Evolutionary conservation across 2,888 invertebrate species (phyloP), one percentile per base, ranked within the genome.

Genomic region (Hesperia comma): DNA sequence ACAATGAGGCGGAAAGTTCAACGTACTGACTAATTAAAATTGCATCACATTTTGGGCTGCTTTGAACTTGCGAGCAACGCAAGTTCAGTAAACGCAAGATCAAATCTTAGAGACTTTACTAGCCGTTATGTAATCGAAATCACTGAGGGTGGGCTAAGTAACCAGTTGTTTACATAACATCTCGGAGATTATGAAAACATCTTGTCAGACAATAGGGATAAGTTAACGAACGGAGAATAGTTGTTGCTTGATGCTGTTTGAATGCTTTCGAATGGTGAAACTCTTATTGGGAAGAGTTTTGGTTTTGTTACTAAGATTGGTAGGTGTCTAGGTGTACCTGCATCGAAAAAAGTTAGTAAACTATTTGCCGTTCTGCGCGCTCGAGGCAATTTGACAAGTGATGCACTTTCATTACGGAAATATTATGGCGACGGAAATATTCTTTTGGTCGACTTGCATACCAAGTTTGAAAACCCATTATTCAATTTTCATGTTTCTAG

Each of bases 1-100:
- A 49, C 10, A 14, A 15, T 37, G 49, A 8, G 60, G 49, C 49
- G 14, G n/a, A 60, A 41, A 60, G 60, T 60, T 49, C 60, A 60
- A 49, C 46, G 60, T 10, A 49, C 60, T 33, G 12, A 8, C 14
- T 17, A 15, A 49, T 60, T 33, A 49, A 60, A 58, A 32, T 58
- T 58, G 43, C 58, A 58, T 46, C 49, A 32, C 10, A 49, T 19
- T 49, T 49, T 49, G n/a, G 12, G 49, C 43, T 19, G 49, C 10
- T 19, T 19, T 49, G 19, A 49, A 49, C 17, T 49, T 49, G 19
- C 12, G 12, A 19, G 49, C 17, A 49, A 19, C 8, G 12, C 12
- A 49, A 49, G 19, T 17, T 49, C 49, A 10, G 4, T 12, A 8
- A 19, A 19, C 49, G 17, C 19, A 12, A 19, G 6, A 19, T 8